Percentiles rank a stretch among this genome's conserved stretches.
phyloP scores from a whole-genome alignment of 2,113 vertebrate species.

The Cyanistes caeruleus region DNA sequence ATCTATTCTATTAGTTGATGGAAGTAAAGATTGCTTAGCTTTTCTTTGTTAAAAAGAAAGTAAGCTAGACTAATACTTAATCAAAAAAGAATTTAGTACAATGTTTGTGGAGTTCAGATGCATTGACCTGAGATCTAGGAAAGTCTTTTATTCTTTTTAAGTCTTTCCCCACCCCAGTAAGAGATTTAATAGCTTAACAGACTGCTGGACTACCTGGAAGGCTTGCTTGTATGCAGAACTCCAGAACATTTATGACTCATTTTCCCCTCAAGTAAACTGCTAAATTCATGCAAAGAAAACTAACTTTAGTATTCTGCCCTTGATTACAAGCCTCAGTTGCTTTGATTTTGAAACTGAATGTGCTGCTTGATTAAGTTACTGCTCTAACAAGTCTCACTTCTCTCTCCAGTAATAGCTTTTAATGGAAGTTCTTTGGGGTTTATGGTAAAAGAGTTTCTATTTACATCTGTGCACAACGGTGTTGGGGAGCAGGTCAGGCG shows the following conservation, averaged over 20 bases:
- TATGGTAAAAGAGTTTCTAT: background rate
- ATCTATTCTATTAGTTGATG: background rate
- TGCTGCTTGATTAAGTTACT: slow-evolving; percentile 41
- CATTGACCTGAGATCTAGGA: background rate
- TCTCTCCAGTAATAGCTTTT: background rate
- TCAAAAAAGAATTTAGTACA: background rate
- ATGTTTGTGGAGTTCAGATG: background rate
- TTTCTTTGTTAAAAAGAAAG: background rate
- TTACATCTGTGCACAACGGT: background rate
- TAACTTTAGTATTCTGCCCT: slow-evolving; percentile 18
- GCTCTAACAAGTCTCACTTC: slow-evolving; percentile 21
- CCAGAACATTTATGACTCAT: slow-evolving; percentile 14
- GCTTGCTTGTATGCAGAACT: background rate
- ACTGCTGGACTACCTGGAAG: background rate
- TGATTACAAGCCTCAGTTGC: background rate
- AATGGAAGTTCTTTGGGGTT: background rate
- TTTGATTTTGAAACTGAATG: slow-evolving; percentile 7
- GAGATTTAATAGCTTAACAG: background rate
- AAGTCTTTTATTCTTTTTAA: background rate
- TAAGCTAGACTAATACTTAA: background rate
- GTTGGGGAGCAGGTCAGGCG: background rate
- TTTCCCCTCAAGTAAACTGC: slow-evolving; percentile 27
- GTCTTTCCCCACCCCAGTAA: background rate
- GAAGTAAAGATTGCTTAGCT: background rate
- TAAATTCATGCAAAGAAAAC: background rate